phyloP scores from a whole-genome alignment of 2,888 invertebrate genomes.

The Nemoura dubitans region DNA sequence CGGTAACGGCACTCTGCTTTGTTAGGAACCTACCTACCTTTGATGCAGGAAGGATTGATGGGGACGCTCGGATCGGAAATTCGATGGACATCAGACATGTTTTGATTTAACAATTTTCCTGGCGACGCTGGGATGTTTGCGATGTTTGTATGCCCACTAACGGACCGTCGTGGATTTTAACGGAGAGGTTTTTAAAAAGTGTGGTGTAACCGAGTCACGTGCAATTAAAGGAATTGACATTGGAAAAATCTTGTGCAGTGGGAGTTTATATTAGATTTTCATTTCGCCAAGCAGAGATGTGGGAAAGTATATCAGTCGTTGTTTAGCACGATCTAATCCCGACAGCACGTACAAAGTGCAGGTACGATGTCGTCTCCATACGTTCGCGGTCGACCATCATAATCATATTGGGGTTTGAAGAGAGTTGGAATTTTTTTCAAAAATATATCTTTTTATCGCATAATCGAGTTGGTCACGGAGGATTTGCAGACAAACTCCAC shows the following conservation, averaged over 20 bases:
- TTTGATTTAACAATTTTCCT: not conserved
- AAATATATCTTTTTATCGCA: not conserved
- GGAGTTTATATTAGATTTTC: not conserved
- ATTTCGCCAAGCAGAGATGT: too few species aligned
- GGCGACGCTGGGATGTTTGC: not conserved
- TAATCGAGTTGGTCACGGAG: not conserved
- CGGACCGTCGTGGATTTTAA: too few species aligned
- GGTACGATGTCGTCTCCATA: not conserved
- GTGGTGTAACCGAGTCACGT: not conserved
- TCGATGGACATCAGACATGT: not conserved
- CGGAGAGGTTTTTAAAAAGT: too few species aligned
- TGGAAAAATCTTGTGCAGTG: not conserved
- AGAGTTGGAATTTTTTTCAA: not conserved
- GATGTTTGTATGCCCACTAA: too few species aligned
- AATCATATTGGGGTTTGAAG: slow-evolving; percentile 4
- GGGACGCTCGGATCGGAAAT: not conserved
- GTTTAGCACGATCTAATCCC: not conserved
- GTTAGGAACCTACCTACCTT: not conserved
- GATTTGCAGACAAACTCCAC: not conserved
- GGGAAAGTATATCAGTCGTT: too few species aligned
- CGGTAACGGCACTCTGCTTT: not conserved
- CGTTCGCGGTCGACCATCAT: slow-evolving; percentile 12
- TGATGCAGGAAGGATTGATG: not conserved
- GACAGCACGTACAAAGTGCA: not conserved
- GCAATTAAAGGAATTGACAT: not conserved